Evolutionary conservation across 2,888 invertebrate genomes (phyloP).

Genomic region (Druceiella hillmani): DNA sequence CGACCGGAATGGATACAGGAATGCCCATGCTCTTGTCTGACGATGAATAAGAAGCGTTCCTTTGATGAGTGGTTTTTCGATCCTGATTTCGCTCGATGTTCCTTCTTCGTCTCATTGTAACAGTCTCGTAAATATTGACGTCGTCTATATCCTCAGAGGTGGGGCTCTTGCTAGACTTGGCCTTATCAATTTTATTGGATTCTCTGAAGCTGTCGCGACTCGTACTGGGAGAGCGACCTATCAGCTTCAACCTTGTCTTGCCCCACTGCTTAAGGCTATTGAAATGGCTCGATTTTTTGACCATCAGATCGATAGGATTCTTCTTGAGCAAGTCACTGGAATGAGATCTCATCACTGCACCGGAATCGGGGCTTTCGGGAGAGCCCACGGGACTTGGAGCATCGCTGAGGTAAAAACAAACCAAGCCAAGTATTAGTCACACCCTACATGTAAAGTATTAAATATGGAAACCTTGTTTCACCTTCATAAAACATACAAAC

Average conservation of each 20-base stretch:
- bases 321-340: slow-evolving; percentile 74
- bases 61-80: slow-evolving; percentile 63
- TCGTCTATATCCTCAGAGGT: slow-evolving; percentile 50
- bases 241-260: slow-evolving; percentile 68
- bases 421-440: slow-evolving; percentile 56
- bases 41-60: slow-evolving; percentile 74
- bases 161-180: slow-evolving; percentile 40
- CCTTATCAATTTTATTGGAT: slow-evolving; percentile 37
- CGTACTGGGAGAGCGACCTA: slow-evolving; percentile 58
- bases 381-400: slow-evolving; percentile 48
- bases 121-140: slow-evolving; percentile 60
- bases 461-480: not conserved
- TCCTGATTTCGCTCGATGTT: slow-evolving; percentile 50
- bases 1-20: slow-evolving; percentile 50
- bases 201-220: slow-evolving; percentile 50
- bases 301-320: slow-evolving; percentile 53
- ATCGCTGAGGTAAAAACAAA: slow-evolving; percentile 52
- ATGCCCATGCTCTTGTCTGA: slow-evolving; percentile 64
- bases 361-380: slow-evolving; percentile 48
- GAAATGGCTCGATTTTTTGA: slow-evolving; percentile 60
- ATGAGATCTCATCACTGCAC: slow-evolving; percentile 59
- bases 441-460: slow-evolving; percentile 41
- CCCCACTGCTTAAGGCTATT: slow-evolving; percentile 84
- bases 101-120: slow-evolving; percentile 58
- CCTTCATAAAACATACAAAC: not conserved